A percentile compares a stretch with the other conserved stretches of the same genome.
phyloP scores from a whole-genome alignment of 2,888 invertebrate species.

The Melikaiella ostensackeni region DNA sequence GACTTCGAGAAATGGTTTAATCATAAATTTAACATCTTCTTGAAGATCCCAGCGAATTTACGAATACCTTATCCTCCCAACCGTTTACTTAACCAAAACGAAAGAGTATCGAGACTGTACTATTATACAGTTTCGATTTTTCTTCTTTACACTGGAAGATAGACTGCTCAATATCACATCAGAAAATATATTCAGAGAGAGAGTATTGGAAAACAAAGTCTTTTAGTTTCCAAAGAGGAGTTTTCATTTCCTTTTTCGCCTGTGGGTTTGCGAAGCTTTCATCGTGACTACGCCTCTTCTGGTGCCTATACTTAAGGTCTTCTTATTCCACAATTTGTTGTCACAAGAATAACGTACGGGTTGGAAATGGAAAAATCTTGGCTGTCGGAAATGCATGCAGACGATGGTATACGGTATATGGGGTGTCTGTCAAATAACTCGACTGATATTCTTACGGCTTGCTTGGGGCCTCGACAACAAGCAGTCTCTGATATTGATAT shows the following conservation, averaged over 20 bases:
- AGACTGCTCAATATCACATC: slow-evolving; percentile 33
- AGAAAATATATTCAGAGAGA: slow-evolving; percentile 23
- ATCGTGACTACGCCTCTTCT: slow-evolving; percentile 21
- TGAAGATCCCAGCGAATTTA: neutral
- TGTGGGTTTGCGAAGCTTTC: slow-evolving; percentile 34
- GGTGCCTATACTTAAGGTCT: slow-evolving; percentile 27
- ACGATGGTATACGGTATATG: too few relatives aligned
- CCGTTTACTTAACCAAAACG: neutral
- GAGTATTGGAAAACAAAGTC: slow-evolving; percentile 26
- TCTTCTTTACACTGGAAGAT: slow-evolving; percentile 11
- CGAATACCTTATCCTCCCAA: neutral
- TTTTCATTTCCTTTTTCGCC: slow-evolving; percentile 52
- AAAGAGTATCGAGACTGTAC: neutral
- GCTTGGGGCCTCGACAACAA: too few relatives aligned
- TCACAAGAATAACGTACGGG: neutral
- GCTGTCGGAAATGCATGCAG: slow-evolving; percentile 20
- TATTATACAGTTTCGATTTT: neutral
- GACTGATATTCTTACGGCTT: too few relatives aligned
- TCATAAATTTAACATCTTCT: neutral
- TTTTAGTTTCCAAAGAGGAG: slow-evolving; percentile 48
- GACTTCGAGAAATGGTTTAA: neutral
- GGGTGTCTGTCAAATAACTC: too few relatives aligned
- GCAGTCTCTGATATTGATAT: too few relatives aligned
- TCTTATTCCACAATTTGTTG: slow-evolving; percentile 36
- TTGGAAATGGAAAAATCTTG: slow-evolving; percentile 21